These are phyloP conservation scores for Cecidostiba fungosa DNA, from an alignment of 2,888 invertebrate genomes.

Conservation along the genomic window DNA sequence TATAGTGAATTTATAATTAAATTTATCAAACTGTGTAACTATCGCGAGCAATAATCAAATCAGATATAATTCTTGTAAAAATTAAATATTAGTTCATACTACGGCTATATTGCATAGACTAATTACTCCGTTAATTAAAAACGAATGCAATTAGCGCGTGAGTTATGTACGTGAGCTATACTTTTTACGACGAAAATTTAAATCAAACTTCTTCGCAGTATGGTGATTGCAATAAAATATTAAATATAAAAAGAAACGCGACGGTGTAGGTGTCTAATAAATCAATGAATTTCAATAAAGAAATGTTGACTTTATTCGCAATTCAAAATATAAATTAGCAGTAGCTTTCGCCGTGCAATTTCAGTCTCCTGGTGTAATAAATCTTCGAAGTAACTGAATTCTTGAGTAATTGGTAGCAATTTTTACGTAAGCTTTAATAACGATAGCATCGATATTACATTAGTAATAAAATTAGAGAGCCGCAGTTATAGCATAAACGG, in stretches of 20 bases:
- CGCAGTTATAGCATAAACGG: not conserved
- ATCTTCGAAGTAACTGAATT: not conserved
- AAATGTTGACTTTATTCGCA: not conserved
- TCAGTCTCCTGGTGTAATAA: not conserved
- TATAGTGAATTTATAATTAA: slow-evolving; percentile 36
- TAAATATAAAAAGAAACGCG: not conserved
- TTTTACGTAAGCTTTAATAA: not conserved
- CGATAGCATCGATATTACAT: not conserved
- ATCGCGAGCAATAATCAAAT: no score
- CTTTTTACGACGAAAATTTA: not conserved
- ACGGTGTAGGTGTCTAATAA: not conserved
- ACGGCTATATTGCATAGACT: not conserved
- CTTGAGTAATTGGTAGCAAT: not conserved
- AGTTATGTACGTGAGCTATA: not conserved
- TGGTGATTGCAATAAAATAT: no score
- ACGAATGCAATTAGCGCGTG: not conserved
- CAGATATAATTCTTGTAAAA: not conserved
- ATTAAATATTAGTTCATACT: slow-evolving; percentile 1
- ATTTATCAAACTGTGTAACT: slow-evolving; percentile 15
- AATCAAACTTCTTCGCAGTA: not conserved
- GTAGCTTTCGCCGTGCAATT: not conserved
- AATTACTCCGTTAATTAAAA: not conserved
- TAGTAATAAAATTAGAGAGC: no score
- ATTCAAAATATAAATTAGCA: slow-evolving; percentile 4
- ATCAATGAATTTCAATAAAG: slow-evolving; percentile 4